A percentile compares a stretch with the other conserved stretches of the same genome.
These are phyloP conservation scores for Falcaria lacertinaria DNA, from an alignment of 2,888 invertebrate species.

Conservation along the genomic window DNA sequence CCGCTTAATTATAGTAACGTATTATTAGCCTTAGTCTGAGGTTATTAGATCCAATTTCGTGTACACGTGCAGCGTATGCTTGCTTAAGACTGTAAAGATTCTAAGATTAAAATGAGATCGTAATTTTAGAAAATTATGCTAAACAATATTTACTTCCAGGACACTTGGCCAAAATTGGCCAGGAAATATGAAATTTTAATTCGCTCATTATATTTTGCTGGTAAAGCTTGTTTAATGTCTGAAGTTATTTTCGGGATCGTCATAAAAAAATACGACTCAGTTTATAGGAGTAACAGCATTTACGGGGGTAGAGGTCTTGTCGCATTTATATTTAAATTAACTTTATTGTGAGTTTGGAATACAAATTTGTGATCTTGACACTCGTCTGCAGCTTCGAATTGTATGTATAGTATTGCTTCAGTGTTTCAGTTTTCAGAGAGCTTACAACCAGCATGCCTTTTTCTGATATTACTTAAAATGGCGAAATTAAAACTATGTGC, in stretches of 20 bases:
- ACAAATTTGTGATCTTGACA: constrained; percentile 68
- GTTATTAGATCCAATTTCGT: background rate
- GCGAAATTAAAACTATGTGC: no score
- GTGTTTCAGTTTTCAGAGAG: no score
- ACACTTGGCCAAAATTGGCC: constrained; percentile 7
- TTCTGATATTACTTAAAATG: no score
- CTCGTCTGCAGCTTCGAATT: constrained; percentile 47
- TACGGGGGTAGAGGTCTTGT: constrained; percentile 61
- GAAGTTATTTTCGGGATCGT: constrained; percentile 48
- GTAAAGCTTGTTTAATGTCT: constrained; percentile 48
- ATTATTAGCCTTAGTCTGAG: no score
- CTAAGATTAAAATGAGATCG: no score
- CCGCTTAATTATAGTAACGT: background rate
- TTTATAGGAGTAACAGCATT: constrained; percentile 59
- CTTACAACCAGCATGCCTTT: no score
- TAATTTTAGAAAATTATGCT: background rate
- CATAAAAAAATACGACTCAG: constrained; percentile 60
- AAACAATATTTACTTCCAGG: no score
- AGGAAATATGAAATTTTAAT: constrained; percentile 26
- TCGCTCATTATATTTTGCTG: constrained; percentile 37
- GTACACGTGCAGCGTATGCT: background rate
- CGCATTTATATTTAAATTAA: constrained; percentile 74
- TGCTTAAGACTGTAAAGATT: background rate
- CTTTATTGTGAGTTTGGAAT: constrained; percentile 68
- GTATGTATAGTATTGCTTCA: constrained; percentile 26